Evolutionary conservation across 2,113 vertebrate genomes (phyloP).

Genomic region (Peromyscus californicus): DNA sequence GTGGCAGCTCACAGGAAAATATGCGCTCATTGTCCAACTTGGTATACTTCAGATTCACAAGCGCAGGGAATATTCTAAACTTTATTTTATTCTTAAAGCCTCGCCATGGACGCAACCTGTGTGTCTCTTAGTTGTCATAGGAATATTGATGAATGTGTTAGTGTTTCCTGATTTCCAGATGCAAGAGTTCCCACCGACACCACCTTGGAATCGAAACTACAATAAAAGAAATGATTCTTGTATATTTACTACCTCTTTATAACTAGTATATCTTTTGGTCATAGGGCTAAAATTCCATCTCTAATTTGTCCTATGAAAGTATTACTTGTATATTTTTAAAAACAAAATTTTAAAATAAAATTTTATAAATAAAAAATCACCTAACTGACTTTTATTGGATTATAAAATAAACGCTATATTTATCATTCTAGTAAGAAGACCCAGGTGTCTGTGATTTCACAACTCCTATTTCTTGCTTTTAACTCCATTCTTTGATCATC

Average conservation of each 20-base stretch:
- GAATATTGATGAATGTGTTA: not conserved
- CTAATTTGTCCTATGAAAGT: not conserved
- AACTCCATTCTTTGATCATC: not conserved
- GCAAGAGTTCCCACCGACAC: not conserved
- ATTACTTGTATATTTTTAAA: not conserved
- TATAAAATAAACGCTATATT: not conserved
- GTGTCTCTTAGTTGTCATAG: not conserved
- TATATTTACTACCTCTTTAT: not conserved
- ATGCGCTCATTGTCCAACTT: not conserved
- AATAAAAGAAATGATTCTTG: not conserved
- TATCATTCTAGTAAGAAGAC: not conserved
- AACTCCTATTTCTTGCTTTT: not conserved
- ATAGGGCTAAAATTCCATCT: not conserved
- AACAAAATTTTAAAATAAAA: too few species aligned
- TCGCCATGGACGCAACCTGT: not conserved
- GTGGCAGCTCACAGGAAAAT: too few species aligned
- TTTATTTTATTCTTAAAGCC: not conserved
- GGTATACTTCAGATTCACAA: not conserved
- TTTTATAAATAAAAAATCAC: not conserved
- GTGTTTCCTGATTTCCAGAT: not conserved
- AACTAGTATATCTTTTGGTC: not conserved
- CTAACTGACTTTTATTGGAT: not conserved
- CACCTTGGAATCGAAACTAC: not conserved
- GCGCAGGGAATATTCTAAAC: not conserved
- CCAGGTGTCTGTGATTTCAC: not conserved